A percentile compares a stretch with the other conserved stretches of the same genome.
These are phyloP conservation scores for Cyprinus carpio DNA, from an alignment of 2,113 vertebrate genomes.

Conservation along the genomic window DNA sequence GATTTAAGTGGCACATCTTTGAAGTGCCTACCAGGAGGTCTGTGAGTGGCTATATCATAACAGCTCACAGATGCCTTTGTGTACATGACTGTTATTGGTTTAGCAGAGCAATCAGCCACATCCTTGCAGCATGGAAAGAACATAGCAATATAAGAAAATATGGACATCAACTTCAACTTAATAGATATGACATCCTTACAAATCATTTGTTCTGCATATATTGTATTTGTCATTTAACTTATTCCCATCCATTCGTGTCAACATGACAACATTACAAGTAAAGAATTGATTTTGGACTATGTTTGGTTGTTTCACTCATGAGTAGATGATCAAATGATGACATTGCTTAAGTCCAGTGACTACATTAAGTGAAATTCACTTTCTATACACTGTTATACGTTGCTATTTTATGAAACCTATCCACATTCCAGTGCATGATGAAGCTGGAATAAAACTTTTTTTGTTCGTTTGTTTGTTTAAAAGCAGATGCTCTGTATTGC, in stretches of 20 bases:
- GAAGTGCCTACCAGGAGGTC: conserved; percentile 53
- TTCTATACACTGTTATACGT: too few relatives aligned
- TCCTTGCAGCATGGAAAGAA: conserved; percentile 64
- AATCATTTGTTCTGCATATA: background rate
- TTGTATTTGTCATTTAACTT: background rate
- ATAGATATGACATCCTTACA: conserved; percentile 52
- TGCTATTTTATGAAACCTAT: too few relatives aligned
- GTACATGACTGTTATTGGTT: conserved; percentile 54
- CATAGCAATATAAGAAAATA: conserved; percentile 66
- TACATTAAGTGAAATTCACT: too few relatives aligned
- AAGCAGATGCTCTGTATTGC: background rate
- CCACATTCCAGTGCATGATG: too few relatives aligned
- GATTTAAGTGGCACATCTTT: conserved; percentile 58
- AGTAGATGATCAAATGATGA: conserved; percentile 65
- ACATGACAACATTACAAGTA: background rate
- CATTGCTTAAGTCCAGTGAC: background rate
- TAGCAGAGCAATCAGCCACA: conserved; percentile 64
- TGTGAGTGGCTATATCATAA: conserved; percentile 48
- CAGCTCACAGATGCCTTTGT: conserved; percentile 54
- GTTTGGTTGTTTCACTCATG: conserved; percentile 72
- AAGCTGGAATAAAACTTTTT: too few relatives aligned
- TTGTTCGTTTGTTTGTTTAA: background rate
- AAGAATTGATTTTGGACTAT: conserved; percentile 72
- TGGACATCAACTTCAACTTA: conserved; percentile 72
- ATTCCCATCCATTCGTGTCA: background rate